Conservation (phyloP, 2,113 vertebrate genomes). For the Equus przewalskii region DNA sequence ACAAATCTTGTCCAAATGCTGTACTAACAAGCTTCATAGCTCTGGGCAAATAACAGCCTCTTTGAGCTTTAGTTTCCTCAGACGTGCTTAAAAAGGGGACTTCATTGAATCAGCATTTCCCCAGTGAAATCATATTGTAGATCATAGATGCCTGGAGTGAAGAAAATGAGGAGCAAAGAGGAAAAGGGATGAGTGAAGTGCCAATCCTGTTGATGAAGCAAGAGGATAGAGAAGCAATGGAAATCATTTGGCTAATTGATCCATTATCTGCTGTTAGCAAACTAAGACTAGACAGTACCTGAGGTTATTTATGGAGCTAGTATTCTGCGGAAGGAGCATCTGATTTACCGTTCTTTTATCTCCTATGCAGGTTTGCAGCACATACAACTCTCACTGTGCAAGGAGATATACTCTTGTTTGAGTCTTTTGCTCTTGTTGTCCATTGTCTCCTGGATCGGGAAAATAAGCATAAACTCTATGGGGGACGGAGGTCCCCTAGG, state of each 20-base stretch:
- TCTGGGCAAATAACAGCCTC: neutral
- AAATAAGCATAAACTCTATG: neutral
- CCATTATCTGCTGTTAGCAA: neutral
- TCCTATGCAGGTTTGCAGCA: neutral
- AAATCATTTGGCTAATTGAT: neutral
- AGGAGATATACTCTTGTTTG: neutral
- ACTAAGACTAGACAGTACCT: neutral
- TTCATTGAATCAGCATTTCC: neutral
- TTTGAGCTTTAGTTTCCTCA: neutral
- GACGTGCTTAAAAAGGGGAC: neutral
- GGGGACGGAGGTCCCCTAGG: neutral
- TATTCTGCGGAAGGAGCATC: neutral
- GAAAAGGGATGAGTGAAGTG: neutral
- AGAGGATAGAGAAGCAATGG: neutral
- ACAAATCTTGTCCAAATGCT: neutral
- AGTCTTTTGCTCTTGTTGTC: neutral
- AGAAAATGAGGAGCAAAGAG: neutral
- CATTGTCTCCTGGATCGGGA: neutral
- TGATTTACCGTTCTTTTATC: neutral
- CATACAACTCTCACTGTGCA: fast-evolving
- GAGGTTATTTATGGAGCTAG: neutral
- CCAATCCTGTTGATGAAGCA: neutral
- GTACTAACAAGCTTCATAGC: neutral
- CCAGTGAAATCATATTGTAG: neutral
- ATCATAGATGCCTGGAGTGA: neutral